Base-by-base conservation (phyloP, 2,113 vertebrate genomes). In the Proteles cristata region DNA sequence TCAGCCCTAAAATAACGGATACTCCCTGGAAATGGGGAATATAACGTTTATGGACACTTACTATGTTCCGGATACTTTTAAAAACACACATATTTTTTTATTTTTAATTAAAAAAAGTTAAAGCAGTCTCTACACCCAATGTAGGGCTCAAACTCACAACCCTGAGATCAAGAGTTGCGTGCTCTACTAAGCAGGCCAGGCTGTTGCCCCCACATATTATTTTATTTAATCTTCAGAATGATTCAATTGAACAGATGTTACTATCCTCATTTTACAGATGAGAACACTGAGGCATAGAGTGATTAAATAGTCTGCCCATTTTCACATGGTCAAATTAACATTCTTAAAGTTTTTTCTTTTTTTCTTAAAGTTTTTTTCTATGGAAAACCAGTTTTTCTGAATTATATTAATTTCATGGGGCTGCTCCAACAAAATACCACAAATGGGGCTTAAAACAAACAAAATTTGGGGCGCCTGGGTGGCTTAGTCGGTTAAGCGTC, bases 221-320 rank as follows among this genome's bases (percentile, higher is more conserved):
- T 33, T 90, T 58, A 35, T 39, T 90, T 88, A 81, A 89, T 88
- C 50, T 89, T 81, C 77, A 82, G 79, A 92, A 86, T 48, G 35
- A 83, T 3, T 31, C 15, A 25, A 21, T 14, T 55, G 39, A 43
- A 26, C 69, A 83, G 61, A 43, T 66, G 39, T 33, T 82, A 74
- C 68, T 50, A 45, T 43, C 3, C 48, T n/a, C 17, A 39, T 91
- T 86, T 90, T 90, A 87, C n/a, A 80, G 25, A 55, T 93, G 71
- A 93, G 87, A 93, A 96, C 88, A 66, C 1, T 17, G 45, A 96
- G 28, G 33, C 17, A 28, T 25, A 43, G 53, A 84, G 17, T 35
- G 74, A 79, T 77, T 25, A 35, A 92, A 25, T 53, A 88, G 31
- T 33, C 31, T 83, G n/a, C 17, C 65, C n/a, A 26, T 79, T 73